phyloP scores from a whole-genome alignment of 2,888 invertebrate genomes.

The Pimpla rufipes region DNA sequence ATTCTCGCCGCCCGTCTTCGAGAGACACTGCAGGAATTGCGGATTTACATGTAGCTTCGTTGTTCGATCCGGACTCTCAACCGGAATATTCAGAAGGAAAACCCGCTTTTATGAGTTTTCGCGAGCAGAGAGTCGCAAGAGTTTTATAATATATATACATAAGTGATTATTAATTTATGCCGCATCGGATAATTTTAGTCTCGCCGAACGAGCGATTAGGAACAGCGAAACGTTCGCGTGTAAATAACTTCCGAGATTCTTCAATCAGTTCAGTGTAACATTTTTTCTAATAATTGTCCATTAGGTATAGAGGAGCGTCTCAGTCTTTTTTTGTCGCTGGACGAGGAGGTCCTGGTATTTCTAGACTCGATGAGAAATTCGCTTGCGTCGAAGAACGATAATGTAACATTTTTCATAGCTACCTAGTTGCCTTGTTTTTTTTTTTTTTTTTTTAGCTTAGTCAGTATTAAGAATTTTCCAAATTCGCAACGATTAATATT shows the following conservation, averaged over 20 bases:
- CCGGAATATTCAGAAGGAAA: background rate
- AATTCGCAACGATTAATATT: slow-evolving; percentile 59
- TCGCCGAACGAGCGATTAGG: slow-evolving; percentile 35
- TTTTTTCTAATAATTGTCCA: slow-evolving; percentile 62
- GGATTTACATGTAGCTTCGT: slow-evolving; percentile 8
- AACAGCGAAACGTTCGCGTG: slow-evolving; percentile 57
- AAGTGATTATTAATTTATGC: slow-evolving; percentile 63
- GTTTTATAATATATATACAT: slow-evolving; percentile 47
- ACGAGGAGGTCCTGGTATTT: slow-evolving; percentile 45
- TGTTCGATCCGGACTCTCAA: slow-evolving; percentile 41
- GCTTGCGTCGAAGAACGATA: slow-evolving; percentile 1
- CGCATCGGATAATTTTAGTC: slow-evolving; percentile 46
- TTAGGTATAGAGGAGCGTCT: slow-evolving; percentile 49
- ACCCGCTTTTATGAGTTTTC: background rate
- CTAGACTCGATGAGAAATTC: slow-evolving; percentile 34
- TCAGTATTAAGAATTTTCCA: slow-evolving; percentile 36
- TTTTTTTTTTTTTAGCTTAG: slow-evolving; percentile 37
- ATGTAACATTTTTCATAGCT: slow-evolving; percentile 51
- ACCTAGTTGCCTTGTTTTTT: slow-evolving; percentile 48
- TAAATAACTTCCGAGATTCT: slow-evolving; percentile 65
- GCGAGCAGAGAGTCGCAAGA: slow-evolving; percentile 43
- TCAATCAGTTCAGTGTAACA: slow-evolving; percentile 45
- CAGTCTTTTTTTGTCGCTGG: slow-evolving; percentile 26
- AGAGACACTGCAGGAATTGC: slow-evolving; percentile 3
- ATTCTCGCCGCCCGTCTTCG: background rate